These are phyloP conservation scores for Cetoscarus ocellatus DNA, from an alignment of 2,797 vertebrate species.

Conservation along the genomic window DNA sequence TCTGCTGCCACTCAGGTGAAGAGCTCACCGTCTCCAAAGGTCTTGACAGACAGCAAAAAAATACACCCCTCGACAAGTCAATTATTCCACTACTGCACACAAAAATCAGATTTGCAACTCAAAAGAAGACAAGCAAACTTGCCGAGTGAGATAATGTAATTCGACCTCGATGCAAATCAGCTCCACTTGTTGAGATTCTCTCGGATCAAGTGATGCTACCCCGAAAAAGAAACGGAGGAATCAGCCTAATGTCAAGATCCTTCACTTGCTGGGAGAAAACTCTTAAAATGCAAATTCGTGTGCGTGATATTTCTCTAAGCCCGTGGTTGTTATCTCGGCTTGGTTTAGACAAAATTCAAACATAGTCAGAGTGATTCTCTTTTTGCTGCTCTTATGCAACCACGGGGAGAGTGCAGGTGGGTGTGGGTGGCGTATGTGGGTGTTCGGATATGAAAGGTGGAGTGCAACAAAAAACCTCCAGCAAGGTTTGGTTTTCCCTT, in stretches of 20 bases:
- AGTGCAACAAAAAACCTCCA: slow-evolving; percentile 26
- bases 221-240: slow-evolving; percentile 20
- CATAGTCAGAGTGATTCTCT: not conserved
- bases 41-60: slow-evolving; percentile 47
- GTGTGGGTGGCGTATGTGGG: slow-evolving; percentile 52
- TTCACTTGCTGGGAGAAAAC: slow-evolving; percentile 20
- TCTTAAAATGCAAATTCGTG: slow-evolving; percentile 37
- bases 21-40: slow-evolving; percentile 34
- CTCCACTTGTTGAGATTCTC: slow-evolving; percentile 18
- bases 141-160: slow-evolving; percentile 41
- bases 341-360: slow-evolving; percentile 18
- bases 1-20: slow-evolving; percentile 37
- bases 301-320: not conserved
- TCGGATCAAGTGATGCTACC: slow-evolving; percentile 27
- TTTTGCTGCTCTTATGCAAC: not conserved
- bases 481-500: slow-evolving; percentile 33
- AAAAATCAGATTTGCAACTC: slow-evolving; percentile 18
- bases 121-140: not conserved
- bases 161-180: slow-evolving; percentile 61
- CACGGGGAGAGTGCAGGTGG: slow-evolving; percentile 44
- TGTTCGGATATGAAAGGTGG: slow-evolving; percentile 41
- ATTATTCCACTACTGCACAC: slow-evolving; percentile 12
- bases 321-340: not conserved
- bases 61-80: slow-evolving; percentile 10
- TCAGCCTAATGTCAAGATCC: slow-evolving; percentile 25